These are phyloP conservation scores for Paedocypris sp. DNA, from an alignment of 2,113 vertebrate genomes.

Conservation along the genomic window DNA sequence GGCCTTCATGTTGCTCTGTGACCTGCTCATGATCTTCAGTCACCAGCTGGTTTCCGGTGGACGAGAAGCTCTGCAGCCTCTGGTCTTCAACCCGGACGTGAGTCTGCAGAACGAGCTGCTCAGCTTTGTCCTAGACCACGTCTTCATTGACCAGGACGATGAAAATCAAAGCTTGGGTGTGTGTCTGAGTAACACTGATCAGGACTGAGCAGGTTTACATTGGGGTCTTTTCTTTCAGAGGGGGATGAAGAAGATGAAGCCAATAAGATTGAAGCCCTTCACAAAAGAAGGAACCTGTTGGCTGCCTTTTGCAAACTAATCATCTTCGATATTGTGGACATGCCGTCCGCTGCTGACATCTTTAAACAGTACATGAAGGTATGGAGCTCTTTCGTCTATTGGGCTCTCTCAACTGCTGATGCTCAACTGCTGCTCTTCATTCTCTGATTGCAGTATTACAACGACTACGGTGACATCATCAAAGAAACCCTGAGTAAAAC, in stretches of 20 bases:
- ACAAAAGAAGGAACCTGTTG: conserved; percentile 94
- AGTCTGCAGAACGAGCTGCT: conserved; percentile 93
- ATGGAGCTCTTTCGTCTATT: too few relatives aligned
- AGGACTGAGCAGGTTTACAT: too few relatives aligned
- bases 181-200: too few relatives aligned
- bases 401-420: too few relatives aligned
- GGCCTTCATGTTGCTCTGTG: conserved; percentile 98
- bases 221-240: conserved; percentile 61
- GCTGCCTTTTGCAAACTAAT: conserved; percentile 98
- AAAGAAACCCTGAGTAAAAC: conserved; percentile 98
- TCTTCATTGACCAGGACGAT: conserved; percentile 97
- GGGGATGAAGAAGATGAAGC: conserved; percentile 98
- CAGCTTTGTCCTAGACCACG: conserved; percentile 95
- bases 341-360: conserved; percentile 97
- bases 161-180: conserved; percentile 98
- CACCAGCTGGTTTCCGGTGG: conserved; percentile 87
- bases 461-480: conserved; percentile 98
- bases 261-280: conserved; percentile 99
- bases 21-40: conserved; percentile 98
- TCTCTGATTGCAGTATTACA: conserved; percentile 89
- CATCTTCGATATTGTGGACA: conserved; percentile 97
- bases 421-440: not conserved
- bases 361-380: conserved; percentile 99
- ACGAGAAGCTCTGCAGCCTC: conserved; percentile 84
- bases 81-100: conserved; percentile 92